Evolutionary conservation across 2,888 invertebrate species (phyloP), one percentile per base, ranked within the genome.

Genomic region (Trichopoda pennipes): DNA sequence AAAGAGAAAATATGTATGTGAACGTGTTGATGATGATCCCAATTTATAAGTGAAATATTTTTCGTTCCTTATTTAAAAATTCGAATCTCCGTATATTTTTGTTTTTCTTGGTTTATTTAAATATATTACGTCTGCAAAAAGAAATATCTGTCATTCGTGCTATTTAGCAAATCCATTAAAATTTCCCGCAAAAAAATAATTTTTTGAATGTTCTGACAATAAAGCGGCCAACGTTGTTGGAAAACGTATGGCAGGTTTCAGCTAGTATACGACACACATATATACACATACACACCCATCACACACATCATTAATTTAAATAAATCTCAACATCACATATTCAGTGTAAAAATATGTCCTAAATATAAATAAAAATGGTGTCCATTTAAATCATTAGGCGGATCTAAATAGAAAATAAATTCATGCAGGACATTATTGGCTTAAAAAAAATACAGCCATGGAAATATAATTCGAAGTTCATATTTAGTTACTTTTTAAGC

Each of bases 21-120:
- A 68, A 63, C 63, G 63, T 79, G 70, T 77, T 70, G 60, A 19
- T 72, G 75, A 72, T 82, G 79, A 79, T 72, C 82, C 79, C 75
- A 82, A 82, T 82, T 82, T 79, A 70, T 56, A 75, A 66, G 61
- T 70, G 66, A n/a, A n/a, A 78, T 23, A 73, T 28, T 38, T 51
- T 53, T 51, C 19, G n/a, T 51, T 47, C 19, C 53, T 23, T 56
- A 61, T 61, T 58, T 28, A 49, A 47, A 44, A 44, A 56, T n/a
- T 64, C 12, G n/a, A 28, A 28, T 23, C 10, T 76, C 55, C 35
- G 58, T 51, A 9, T 51, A 51, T 28, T 53, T 53, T 8, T 1
- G 38, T 21, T 19, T 35, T 42, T 42, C 12, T 44, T 6, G 14
- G 1, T n/a, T 0, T 49, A 28, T 47, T 38, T 38, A 38, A 38